These are phyloP conservation scores for Tringa solitaria DNA, from an alignment of 2,113 vertebrate species.

Conservation along the genomic window DNA sequence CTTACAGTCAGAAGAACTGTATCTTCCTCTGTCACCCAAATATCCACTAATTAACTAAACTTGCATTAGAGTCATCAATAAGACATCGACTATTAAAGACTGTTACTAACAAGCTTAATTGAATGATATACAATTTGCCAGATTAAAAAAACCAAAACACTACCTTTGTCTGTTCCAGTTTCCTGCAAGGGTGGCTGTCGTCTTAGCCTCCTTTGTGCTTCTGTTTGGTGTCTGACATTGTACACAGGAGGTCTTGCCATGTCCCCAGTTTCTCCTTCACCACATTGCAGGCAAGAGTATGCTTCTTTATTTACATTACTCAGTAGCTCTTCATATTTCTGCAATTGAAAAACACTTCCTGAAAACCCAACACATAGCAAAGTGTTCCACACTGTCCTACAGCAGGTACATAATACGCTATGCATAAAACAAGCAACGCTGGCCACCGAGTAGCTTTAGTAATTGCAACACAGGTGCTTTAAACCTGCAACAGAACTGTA, in stretches of 20 bases:
- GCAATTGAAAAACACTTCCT: background rate
- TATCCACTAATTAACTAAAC: background rate
- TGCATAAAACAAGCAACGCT: background rate
- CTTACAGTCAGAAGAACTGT: background rate
- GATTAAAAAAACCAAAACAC: background rate
- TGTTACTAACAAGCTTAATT: background rate
- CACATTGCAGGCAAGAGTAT: background rate
- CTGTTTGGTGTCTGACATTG: background rate
- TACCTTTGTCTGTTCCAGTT: conserved; percentile 56
- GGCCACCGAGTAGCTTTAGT: background rate
- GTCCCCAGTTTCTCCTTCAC: conserved; percentile 8
- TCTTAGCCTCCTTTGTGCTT: background rate
- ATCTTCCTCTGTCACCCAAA: background rate
- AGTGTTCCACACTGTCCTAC: background rate
- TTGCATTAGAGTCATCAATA: background rate
- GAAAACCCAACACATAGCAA: background rate
- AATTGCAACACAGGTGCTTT: background rate
- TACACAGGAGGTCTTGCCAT: background rate
- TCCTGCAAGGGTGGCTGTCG: background rate
- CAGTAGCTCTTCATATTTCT: conserved; percentile 33
- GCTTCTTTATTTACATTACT: background rate
- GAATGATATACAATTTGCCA: background rate
- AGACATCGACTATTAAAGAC: background rate
- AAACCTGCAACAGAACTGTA: background rate
- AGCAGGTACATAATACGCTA: background rate